Evolutionary conservation across 2,797 vertebrate genomes (phyloP), one percentile per base, ranked within the genome.

Genomic region (Sebastes reedi): DNA sequence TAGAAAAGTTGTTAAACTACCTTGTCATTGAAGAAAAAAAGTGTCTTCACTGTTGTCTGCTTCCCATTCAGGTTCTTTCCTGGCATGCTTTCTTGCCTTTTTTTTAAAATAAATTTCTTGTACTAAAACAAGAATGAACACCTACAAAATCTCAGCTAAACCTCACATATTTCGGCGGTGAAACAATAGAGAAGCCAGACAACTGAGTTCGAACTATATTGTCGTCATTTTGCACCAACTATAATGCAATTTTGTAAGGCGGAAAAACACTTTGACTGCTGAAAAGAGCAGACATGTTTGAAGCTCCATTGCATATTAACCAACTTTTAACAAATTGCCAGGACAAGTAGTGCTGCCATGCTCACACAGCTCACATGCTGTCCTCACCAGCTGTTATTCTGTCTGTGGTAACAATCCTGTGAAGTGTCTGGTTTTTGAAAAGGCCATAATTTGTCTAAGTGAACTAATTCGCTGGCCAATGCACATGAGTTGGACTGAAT

Each of bases 371-470:
- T 72, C 14, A 2, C 68, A 69, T 77, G 73, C 64, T 76, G 65
- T 55, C 54, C 2, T 11, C 75, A 67, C 68, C 69, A 2, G 65
- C 79, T 78, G 82, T 58, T 74, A 46, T 74, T 62, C 34, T 67
- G 36, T 42, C 64, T 69, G 55, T 55, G 56, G 11, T 32, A n/a
- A 67, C 39, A 61, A 25, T n/a, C 25, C 30, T 27, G 25, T 24
- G 60, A n/a, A 61, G 67, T 25, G 75, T 39, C 39, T 76, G 30
- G 16, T 75, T 78, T 58, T 64, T 11, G 3, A 54, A 58, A 54
- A 70, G 8, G 14, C 50, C 29, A n/a, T 34, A 20, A 58, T 59
- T 39, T 56, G 14, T 62, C 13, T 20, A 22, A 67, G 8, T 58
- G 68, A 64, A 69, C 18, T 10, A 42, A 64, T 29, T 75, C 8